Percentiles rank a stretch among this genome's conserved stretches.
Conservation (phyloP, 2,888 invertebrate genomes). For the Drosophila austrosaltans region DNA sequence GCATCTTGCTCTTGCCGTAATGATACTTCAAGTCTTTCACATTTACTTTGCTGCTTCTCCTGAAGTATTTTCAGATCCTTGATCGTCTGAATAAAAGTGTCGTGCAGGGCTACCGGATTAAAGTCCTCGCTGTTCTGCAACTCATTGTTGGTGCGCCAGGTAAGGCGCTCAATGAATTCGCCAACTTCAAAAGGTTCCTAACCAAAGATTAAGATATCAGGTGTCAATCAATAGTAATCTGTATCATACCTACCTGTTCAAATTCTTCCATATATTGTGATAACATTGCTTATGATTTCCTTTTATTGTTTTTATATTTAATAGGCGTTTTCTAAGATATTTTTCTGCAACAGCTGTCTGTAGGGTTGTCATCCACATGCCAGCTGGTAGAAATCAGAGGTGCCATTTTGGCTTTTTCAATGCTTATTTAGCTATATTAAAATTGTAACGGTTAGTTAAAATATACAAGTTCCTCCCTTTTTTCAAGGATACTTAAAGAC, state of each 20-base stretch:
- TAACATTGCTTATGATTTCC: constrained; percentile 85
- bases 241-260: constrained; percentile 87
- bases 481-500: too few relatives aligned
- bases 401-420: background rate
- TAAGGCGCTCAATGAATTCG: constrained; percentile 98
- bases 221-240: fast-evolving
- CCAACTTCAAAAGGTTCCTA: constrained; percentile 98
- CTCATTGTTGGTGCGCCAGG: constrained; percentile 95
- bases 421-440: background rate
- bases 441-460: background rate
- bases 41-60: constrained; percentile 93
- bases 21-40: constrained; percentile 91
- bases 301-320: constrained; percentile 24
- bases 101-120: constrained; percentile 93
- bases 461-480: too few relatives aligned
- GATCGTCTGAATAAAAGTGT: constrained; percentile 96
- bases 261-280: constrained; percentile 94
- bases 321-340: constrained; percentile 52
- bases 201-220: constrained; percentile 35
- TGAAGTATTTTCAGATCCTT: constrained; percentile 90
- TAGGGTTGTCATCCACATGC: constrained; percentile 15
- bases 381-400: background rate
- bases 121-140: constrained; percentile 87
- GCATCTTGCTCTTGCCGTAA: constrained; percentile 94
- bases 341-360: constrained; percentile 16